phyloP scores from a whole-genome alignment of 2,797 vertebrate species.

The Nasua narica region DNA sequence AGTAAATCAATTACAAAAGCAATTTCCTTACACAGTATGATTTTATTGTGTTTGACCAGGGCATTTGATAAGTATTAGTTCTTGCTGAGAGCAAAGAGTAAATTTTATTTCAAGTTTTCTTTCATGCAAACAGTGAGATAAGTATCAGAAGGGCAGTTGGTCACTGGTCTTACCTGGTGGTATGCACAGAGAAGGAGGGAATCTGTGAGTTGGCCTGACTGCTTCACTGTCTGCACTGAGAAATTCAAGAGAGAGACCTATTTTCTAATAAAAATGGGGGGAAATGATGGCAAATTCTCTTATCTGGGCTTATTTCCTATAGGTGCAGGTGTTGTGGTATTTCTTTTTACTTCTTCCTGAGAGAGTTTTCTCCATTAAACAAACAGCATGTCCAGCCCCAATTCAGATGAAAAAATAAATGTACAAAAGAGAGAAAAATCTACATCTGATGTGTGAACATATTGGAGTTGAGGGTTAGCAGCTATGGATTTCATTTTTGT shows the following conservation, averaged over 20 bases:
- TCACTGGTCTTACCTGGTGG: not conserved
- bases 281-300: not conserved
- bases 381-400: not conserved
- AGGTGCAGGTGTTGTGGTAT: not conserved
- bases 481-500: conserved; percentile 2
- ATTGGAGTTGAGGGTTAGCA: not conserved
- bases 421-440: not conserved
- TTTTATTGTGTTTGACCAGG: conserved; percentile 82
- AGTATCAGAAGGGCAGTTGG: conserved; percentile 41
- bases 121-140: conserved; percentile 51
- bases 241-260: not conserved
- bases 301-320: not conserved
- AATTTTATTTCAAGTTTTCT: conserved; percentile 77
- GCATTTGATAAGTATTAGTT: conserved; percentile 80
- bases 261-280: not conserved
- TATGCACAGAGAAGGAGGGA: not conserved
- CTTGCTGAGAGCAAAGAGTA: conserved; percentile 80
- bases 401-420: conserved; percentile 31
- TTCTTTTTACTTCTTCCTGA: not conserved
- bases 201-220: not conserved
- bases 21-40: conserved; percentile 80
- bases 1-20: conserved; percentile 83
- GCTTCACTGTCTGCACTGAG: not conserved
- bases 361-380: not conserved
- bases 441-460: not conserved